These are phyloP conservation scores for Trinorchestia longiramus DNA, from an alignment of 1,140 invertebrate genomes.

Conservation along the genomic window DNA sequence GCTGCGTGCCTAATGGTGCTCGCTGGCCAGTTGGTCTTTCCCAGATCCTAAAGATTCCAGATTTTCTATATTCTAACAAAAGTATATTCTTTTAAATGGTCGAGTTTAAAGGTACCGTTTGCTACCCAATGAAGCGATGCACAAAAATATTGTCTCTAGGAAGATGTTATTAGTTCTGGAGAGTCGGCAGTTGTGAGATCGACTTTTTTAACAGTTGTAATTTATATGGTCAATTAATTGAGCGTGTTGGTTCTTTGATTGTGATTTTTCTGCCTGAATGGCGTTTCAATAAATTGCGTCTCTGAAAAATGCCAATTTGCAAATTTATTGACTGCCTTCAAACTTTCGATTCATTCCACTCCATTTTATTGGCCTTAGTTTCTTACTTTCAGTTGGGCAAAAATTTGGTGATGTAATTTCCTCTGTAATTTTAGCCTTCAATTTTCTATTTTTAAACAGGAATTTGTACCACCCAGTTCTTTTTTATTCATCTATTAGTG, in stretches of 20 bases:
- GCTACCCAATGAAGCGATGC: conserved; percentile 33
- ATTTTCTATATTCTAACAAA: not conserved
- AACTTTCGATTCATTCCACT: not conserved
- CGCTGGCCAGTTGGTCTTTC: conserved; percentile 15
- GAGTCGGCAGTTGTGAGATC: not conserved
- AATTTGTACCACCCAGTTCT: no score
- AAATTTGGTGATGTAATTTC: not conserved
- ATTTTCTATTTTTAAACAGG: no score
- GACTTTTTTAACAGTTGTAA: not conserved
- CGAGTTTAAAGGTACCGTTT: not conserved
- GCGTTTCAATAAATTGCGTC: not conserved
- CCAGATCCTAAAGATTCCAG: conserved; percentile 2
- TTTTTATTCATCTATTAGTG: no score
- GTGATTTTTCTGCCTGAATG: not conserved
- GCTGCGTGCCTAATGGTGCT: conserved; percentile 26
- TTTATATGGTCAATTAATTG: not conserved
- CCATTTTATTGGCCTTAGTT: not conserved
- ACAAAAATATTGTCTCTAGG: not conserved
- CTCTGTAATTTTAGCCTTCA: not conserved
- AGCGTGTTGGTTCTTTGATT: not conserved
- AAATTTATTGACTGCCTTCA: not conserved
- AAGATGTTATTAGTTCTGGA: not conserved
- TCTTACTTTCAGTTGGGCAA: not conserved
- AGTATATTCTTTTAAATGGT: conserved; percentile 25
- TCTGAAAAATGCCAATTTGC: not conserved